These are phyloP conservation scores for Drosophila orena DNA, from an alignment of 1,140 invertebrate species.

Conservation along the genomic window DNA sequence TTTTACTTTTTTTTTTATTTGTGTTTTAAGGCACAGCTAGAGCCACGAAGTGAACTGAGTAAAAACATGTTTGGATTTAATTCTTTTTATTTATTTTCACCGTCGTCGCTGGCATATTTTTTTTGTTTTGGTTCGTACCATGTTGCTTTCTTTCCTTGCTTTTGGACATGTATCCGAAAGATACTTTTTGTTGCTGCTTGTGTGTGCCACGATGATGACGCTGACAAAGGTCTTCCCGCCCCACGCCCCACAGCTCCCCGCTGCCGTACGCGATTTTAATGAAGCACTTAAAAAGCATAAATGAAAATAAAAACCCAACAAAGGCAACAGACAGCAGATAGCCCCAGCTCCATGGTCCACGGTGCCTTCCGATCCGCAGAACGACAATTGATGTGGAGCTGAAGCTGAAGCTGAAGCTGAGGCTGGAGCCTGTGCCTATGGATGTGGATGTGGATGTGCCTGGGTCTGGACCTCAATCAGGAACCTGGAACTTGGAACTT, in stretches of 20 bases:
- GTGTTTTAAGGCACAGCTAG: constrained; percentile 42
- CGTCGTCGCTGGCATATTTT: constrained; percentile 51
- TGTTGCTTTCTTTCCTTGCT: constrained; percentile 76
- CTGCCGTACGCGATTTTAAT: constrained; percentile 79
- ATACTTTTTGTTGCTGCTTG: constrained; percentile 64
- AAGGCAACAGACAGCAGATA: constrained; percentile 58
- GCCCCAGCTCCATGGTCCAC: constrained; percentile 10
- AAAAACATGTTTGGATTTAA: constrained; percentile 81
- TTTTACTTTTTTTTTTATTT: constrained; percentile 10
- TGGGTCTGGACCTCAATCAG: constrained; percentile 20
- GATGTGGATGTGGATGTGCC: constrained; percentile 12
- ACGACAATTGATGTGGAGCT: constrained; percentile 79
- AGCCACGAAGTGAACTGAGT: constrained; percentile 52
- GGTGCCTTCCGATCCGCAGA: constrained; percentile 54
- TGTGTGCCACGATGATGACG: constrained; percentile 68
- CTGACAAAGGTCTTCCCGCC: constrained; percentile 73
- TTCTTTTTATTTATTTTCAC: constrained; percentile 75
- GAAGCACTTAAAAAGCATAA: constrained; percentile 83
- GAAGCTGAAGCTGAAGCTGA: neutral
- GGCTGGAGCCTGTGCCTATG: constrained; percentile 33
- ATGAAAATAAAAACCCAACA: constrained; percentile 81
- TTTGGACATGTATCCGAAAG: constrained; percentile 76
- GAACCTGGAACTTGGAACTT: constrained; percentile 13
- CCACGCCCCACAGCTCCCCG: constrained; percentile 28
- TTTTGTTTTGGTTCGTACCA: constrained; percentile 34